A percentile compares a stretch with the other conserved stretches of the same genome.
Evolutionary conservation across 1,140 invertebrate genomes (phyloP).

Genomic region (Temnothorax longispinosus): DNA sequence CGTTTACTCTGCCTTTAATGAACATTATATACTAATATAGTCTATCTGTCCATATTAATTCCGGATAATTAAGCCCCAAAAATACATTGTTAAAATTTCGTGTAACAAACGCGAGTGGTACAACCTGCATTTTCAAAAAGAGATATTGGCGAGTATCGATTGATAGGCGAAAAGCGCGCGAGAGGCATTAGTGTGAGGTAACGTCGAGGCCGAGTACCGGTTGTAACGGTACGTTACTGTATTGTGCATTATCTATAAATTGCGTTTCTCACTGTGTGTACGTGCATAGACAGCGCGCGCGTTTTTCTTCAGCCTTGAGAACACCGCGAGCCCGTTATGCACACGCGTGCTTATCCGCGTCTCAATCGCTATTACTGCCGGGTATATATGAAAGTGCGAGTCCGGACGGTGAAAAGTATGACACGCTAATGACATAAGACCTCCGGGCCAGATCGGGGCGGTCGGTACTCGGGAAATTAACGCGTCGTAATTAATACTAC

Average conservation of each 20-base stretch:
- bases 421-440: conserved; percentile 56
- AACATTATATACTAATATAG: neutral
- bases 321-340: conserved; percentile 48
- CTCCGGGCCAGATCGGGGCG: neutral
- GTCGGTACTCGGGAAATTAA: conserved; percentile 34
- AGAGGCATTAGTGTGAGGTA: conserved; percentile 41
- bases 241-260: conserved; percentile 63
- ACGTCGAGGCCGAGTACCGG: conserved; percentile 56
- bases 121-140: neutral
- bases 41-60: neutral
- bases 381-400: conserved; percentile 48
- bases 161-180: conserved; percentile 49
- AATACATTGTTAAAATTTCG: neutral
- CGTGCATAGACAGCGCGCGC: conserved; percentile 28
- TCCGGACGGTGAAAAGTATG: conserved; percentile 44
- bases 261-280: conserved; percentile 55
- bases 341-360: conserved; percentile 43
- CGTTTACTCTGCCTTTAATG: neutral
- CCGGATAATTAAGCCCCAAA: neutral
- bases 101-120: neutral
- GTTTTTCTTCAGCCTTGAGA: conserved; percentile 61
- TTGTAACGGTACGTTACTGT: conserved; percentile 61
- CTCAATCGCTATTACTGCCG: conserved; percentile 53
- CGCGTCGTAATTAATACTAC: conserved; percentile 41
- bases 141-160: conserved; percentile 14